Evolutionary conservation across 1,140 invertebrate species (phyloP), one percentile per base, ranked within the genome.

Genomic region (Euura lappo): DNA sequence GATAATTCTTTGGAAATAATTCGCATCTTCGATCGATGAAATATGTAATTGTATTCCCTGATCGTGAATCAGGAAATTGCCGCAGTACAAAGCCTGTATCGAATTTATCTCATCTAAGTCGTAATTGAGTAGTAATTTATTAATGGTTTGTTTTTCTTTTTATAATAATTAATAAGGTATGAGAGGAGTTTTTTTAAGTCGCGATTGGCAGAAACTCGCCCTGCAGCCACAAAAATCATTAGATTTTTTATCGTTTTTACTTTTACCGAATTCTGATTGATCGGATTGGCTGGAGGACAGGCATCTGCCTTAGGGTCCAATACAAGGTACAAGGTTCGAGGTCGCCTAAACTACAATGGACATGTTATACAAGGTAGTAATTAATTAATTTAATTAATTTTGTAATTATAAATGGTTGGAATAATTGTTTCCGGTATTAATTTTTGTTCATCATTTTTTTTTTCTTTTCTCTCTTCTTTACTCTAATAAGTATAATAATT

Each of bases 301-400:
- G 28, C 28, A 28, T 28, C 28, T 28, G 28, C 28, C 28, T 28
- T 28, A 28, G 28, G 28, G 28, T 60, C 51, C 8, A 3, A 60
- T 60, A 60, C 51, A 60, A 60, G 51, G 51, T 76, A 72, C 75
- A 72, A 72, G 72, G 70, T 72, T 74, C 69, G 71, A 74, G 75
- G 69, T 72, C 44, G 65, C 71, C 72, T 75, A 75, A 69, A 44
- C 76, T 78, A 78, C 68, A 60, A 72, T 73, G 71, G 68, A 68
- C 71, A 71, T 73, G 47, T 71, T 68, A 73, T 76, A 75, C 46
- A 73, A 74, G 73, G 71, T 76, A 76, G 70, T 75, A 71, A 11
- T 28, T 28, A 28, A 28, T 28, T 28, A 28, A 28, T 28, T 28
- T 28, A 28, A 28, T 28, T 28, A 28, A 28, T 28, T 28, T 28